A percentile compares a stretch with the other conserved stretches of the same genome.
These are phyloP conservation scores for Palaemon carinicauda DNA, from an alignment of 1,140 invertebrate species.

Conservation along the genomic window DNA sequence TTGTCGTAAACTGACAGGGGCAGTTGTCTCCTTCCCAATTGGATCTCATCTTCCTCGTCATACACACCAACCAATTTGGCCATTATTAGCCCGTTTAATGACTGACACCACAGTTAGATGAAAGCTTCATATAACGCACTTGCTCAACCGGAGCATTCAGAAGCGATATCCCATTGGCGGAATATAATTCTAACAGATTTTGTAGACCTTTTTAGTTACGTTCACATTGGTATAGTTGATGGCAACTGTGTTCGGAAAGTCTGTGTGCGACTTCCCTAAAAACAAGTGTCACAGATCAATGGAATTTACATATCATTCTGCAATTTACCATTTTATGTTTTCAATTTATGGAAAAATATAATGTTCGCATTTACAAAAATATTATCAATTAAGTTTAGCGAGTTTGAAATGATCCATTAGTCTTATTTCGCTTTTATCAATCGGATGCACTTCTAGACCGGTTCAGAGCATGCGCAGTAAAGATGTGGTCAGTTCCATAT, in stretches of 20 bases:
- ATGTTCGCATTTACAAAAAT: background rate
- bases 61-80: conserved; percentile 44
- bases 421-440: background rate
- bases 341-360: background rate
- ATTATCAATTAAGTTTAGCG: background rate
- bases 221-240: conserved; percentile 36
- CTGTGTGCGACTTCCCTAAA: background rate
- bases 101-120: background rate
- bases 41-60: conserved; percentile 14
- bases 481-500: conserved; percentile 4
- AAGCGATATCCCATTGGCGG: background rate
- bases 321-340: background rate
- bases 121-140: background rate
- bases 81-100: conserved; percentile 11
- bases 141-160: background rate
- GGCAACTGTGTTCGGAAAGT: conserved; percentile 24
- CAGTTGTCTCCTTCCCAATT: conserved; percentile 21
- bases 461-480: conserved; percentile 23
- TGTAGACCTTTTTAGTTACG: background rate
- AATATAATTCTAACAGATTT: conserved; percentile 1
- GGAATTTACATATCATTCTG: background rate
- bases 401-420: background rate
- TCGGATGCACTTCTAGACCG: conserved; percentile 12
- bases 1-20: conserved; percentile 28
- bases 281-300: background rate